A percentile compares a stretch with the other conserved stretches of the same genome.
phyloP scores from a whole-genome alignment of 2,113 vertebrate species.

The Ameiurus melas region DNA sequence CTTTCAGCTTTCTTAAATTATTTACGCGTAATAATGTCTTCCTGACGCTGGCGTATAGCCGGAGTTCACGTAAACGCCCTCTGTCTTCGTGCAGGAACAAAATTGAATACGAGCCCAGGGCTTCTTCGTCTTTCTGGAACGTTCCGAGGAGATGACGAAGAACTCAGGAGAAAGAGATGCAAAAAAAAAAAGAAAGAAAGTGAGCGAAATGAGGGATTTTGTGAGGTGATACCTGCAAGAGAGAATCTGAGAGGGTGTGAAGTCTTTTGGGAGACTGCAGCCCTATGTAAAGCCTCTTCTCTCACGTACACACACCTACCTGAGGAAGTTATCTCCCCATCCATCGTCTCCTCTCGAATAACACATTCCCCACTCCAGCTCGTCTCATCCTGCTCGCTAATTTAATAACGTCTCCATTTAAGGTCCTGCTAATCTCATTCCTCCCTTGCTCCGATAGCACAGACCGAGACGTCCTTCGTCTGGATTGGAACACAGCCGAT shows the following conservation, averaged over 20 bases:
- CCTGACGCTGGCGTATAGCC: background rate
- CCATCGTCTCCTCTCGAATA: conserved; percentile 25
- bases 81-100: background rate
- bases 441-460: background rate
- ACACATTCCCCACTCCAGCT: conserved; percentile 5
- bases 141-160: background rate
- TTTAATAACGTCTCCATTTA: conserved; percentile 37
- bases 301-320: background rate
- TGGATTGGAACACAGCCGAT: conserved; percentile 4
- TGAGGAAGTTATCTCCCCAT: conserved; percentile 30
- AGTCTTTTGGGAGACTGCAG: background rate
- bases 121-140: background rate
- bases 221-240: conserved; percentile 11
- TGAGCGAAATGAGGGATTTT: conserved; percentile 11
- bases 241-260: conserved; percentile 22
- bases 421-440: background rate
- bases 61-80: background rate
- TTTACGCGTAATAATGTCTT: conserved; percentile 13
- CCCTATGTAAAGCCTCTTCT: conserved; percentile 6
- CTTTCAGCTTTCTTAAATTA: conserved; percentile 7
- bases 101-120: background rate
- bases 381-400: conserved; percentile 26
- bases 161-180: background rate
- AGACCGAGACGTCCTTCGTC: background rate
- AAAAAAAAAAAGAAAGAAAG: background rate